Evolutionary conservation across 92 coral and sea anemone species (phyloP).

Genomic region (Epizoanthus rinbou): DNA sequence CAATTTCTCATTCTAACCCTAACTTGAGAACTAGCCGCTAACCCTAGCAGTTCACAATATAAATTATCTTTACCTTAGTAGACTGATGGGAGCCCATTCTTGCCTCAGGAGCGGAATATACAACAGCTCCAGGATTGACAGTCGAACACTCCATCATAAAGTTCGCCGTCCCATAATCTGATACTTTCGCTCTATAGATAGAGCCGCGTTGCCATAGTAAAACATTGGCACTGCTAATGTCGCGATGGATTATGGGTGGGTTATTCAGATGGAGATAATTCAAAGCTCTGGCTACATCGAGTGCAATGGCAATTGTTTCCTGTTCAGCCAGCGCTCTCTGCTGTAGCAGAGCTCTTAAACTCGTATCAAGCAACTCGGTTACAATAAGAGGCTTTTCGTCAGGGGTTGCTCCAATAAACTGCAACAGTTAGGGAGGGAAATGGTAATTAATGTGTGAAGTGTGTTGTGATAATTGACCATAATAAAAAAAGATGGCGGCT

Average conservation of each 20-base stretch:
- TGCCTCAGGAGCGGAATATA: slow-evolving; percentile 95
- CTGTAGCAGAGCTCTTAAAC: slow-evolving; percentile 73
- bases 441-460: no score
- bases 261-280: slow-evolving; percentile 87
- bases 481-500: no score
- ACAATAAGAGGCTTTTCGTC: slow-evolving; percentile 75
- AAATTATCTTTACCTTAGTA: slow-evolving; percentile 66
- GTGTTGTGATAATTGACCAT: no score
- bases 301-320: slow-evolving; percentile 68
- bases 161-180: slow-evolving; percentile 94
- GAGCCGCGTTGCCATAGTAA: slow-evolving; percentile 87
- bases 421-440: no score
- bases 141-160: slow-evolving; percentile 91
- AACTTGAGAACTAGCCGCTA: no score
- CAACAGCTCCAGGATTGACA: slow-evolving; percentile 80
- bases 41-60: no score
- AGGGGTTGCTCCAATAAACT: slow-evolving; percentile 86
- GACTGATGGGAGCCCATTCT: slow-evolving; percentile 68
- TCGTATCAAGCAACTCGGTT: slow-evolving; percentile 86
- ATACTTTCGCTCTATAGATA: slow-evolving; percentile 83
- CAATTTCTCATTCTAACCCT: no score
- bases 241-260: slow-evolving; percentile 97
- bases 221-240: slow-evolving; percentile 92
- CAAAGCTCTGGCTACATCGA: slow-evolving; percentile 78
- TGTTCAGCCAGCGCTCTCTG: slow-evolving; percentile 61